phyloP scores from a whole-genome alignment of 2,888 invertebrate species.

The Laothoe populi region DNA sequence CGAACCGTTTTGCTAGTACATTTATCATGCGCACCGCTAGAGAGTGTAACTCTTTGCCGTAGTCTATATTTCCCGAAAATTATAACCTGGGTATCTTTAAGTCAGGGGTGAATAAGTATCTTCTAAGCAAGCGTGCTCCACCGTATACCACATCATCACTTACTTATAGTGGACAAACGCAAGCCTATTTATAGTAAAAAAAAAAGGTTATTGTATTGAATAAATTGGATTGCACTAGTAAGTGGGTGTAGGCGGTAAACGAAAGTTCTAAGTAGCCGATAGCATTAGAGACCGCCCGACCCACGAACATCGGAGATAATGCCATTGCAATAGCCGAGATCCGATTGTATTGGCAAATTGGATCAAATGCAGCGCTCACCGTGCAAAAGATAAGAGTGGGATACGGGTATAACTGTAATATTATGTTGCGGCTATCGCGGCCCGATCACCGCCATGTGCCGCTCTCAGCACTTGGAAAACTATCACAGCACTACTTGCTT shows the following conservation, averaged over 20 bases:
- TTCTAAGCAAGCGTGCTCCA: too few species aligned
- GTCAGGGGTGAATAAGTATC: too few species aligned
- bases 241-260: slow-evolving; percentile 40
- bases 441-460: slow-evolving; percentile 54
- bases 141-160: too few species aligned
- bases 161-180: too few species aligned
- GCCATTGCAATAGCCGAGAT: slow-evolving; percentile 81
- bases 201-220: background rate
- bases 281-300: slow-evolving; percentile 72
- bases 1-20: too few species aligned
- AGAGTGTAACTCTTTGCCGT: too few species aligned
- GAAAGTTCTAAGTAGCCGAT: slow-evolving; percentile 66
- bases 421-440: slow-evolving; percentile 69
- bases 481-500: too few species aligned
- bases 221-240: slow-evolving; percentile 2
- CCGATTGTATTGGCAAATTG: slow-evolving; percentile 85
- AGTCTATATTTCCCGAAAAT: too few species aligned
- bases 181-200: too few species aligned
- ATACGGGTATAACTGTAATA: slow-evolving; percentile 66
- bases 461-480: slow-evolving; percentile 51
- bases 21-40: too few species aligned
- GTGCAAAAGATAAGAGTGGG: slow-evolving; percentile 79
- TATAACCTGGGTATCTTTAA: too few species aligned
- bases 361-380: slow-evolving; percentile 83
- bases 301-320: slow-evolving; percentile 74